Evolutionary conservation across 2,888 invertebrate genomes (phyloP), one percentile per base, ranked within the genome.

Genomic region (Erebia ligea): DNA sequence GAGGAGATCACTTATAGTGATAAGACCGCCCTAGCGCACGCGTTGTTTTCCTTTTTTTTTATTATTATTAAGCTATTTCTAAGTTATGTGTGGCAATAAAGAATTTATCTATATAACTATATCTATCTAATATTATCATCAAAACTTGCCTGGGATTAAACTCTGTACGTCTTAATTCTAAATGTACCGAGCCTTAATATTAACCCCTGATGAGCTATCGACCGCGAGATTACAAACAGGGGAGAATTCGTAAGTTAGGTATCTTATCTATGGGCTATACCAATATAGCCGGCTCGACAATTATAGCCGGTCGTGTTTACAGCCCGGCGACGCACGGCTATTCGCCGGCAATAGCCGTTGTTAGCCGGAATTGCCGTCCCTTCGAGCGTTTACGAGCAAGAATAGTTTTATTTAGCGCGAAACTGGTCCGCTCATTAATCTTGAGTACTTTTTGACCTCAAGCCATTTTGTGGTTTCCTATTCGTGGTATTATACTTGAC

Each of bases 391-490:
- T 56, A 65, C 65, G 65, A 40, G 54, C 42, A 56, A 69, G 69
- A 59, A 67, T 68, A 70, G 66, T 73, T 76, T 72, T 68, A 70
- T 72, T 72, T 68, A 62, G 70, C 61, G 61, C 66, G 57, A 74
- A 75, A 75, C 71, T 71, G 72, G 72, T 73, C 69, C 72, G 74
- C 67, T 76, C 71, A 67, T 76, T 76, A 75, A 70, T 72, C 73
- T 67, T 63, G 68, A 72, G 70, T 58, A 57, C 62, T 56, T 42
- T 66, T 57, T 45, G 66, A 66, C 66, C 65, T 54, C 42, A 19
- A 57, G 66, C 56, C 45, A 15, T 66, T 56, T 15, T 9, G 54
- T 34, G 9, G 19, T 56, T 56, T 56, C 40, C 17, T 65, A 42
- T 65, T 42, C 6, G 4, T 61, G 19, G 19, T 45, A 45, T 5